Evolutionary conservation across 2,797 vertebrate species (phyloP).

Genomic region (Xerus rutilus): DNA sequence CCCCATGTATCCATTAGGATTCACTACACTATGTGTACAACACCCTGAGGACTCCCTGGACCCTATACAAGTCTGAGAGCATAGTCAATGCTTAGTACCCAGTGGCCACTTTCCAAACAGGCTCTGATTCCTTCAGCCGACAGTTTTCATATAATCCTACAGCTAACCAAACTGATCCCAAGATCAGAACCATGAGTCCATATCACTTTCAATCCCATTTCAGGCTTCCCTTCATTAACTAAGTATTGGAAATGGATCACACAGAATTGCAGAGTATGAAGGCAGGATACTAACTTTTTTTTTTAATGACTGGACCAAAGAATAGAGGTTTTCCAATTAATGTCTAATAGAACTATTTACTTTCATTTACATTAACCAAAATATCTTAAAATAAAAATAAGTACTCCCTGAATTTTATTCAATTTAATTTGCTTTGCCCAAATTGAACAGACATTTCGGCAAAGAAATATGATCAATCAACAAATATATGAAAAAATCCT

Average conservation of each 20-base stretch:
- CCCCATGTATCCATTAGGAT: neutral
- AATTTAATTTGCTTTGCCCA: neutral
- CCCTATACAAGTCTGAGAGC: neutral
- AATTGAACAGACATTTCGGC: too few species aligned
- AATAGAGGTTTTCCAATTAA: conserved; percentile 63
- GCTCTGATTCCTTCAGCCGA: neutral
- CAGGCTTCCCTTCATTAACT: neutral
- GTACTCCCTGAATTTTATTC: neutral
- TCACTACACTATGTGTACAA: neutral
- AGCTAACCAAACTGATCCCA: neutral
- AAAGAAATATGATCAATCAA: too few species aligned
- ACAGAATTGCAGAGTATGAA: neutral
- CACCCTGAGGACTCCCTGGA: neutral
- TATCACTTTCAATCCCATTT: neutral
- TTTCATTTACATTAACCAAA: conserved; percentile 38
- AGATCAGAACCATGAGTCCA: neutral
- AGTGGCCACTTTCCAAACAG: neutral
- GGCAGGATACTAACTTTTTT: neutral
- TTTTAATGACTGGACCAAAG: conserved; percentile 16
- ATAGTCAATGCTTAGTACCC: neutral
- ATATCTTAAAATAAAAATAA: conserved; percentile 6
- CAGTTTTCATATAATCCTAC: neutral
- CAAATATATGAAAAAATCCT: too few species aligned
- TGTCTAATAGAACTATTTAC: conserved; percentile 37
- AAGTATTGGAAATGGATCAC: neutral